Conservation (phyloP, 2,797 vertebrate species). For the Heteromormyrus szaboi region DNA sequence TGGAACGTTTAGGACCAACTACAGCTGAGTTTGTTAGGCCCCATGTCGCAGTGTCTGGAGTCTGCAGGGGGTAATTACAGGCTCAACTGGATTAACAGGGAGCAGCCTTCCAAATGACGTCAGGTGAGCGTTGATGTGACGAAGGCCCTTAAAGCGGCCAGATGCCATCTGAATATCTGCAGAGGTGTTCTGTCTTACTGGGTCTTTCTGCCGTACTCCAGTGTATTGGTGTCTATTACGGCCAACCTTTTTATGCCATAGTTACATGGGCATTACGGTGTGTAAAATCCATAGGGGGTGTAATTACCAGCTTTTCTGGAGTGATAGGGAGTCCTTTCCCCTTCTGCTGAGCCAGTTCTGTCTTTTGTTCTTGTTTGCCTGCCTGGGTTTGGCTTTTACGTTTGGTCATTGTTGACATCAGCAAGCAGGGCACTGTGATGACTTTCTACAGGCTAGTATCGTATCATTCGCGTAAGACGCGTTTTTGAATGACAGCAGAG, state of each 20-base stretch:
- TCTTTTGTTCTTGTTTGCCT: background rate
- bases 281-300: slow-evolving; percentile 1
- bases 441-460: background rate
- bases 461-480: background rate
- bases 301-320: background rate
- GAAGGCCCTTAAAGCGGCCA: background rate
- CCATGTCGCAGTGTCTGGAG: background rate
- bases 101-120: background rate
- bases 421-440: background rate
- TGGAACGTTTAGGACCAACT: background rate
- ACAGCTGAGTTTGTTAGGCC: background rate
- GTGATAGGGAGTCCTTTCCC: background rate
- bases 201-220: background rate
- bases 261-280: background rate
- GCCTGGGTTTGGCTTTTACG: background rate
- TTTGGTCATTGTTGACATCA: background rate
- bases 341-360: too few species aligned
- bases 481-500: background rate
- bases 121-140: background rate
- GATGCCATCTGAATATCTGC: background rate
- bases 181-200: background rate
- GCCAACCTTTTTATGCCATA: background rate
- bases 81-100: background rate
- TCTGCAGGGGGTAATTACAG: background rate
- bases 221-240: background rate